phyloP scores from a whole-genome alignment of 2,888 invertebrate species.

The Drosophila lutescens region DNA sequence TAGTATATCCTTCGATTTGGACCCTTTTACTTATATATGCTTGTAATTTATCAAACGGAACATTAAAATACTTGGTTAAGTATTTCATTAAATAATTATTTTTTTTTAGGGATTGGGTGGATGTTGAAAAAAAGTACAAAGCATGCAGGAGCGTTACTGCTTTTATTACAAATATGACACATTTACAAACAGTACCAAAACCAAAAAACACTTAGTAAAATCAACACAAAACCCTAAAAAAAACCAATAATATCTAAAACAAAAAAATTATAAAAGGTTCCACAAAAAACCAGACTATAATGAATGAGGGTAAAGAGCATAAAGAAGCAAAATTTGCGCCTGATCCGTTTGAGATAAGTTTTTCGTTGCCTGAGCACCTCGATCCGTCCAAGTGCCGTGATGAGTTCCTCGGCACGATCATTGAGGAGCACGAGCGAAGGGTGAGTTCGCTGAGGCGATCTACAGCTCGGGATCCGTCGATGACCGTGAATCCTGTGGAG shows the following conservation, averaged over 20 bases:
- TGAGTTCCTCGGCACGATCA: slow-evolving; percentile 1
- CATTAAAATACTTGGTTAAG: background rate
- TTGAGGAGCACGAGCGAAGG: background rate
- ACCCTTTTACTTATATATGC: background rate
- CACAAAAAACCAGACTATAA: background rate
- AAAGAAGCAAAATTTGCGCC: background rate
- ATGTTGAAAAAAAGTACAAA: background rate
- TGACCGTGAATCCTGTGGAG: too few species aligned
- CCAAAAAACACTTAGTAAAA: background rate
- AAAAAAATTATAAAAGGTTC: background rate
- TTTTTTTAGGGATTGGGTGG: too few species aligned
- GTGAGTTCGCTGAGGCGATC: background rate
- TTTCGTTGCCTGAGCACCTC: slow-evolving; percentile 17
- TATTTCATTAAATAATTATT: too few species aligned
- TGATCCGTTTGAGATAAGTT: background rate
- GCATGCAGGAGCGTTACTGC: background rate
- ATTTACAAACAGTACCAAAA: background rate
- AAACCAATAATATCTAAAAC: background rate
- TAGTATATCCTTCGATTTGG: background rate
- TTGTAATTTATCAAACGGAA: slow-evolving; percentile 1
- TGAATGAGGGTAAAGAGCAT: background rate
- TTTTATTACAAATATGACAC: background rate
- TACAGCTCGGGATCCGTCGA: too few species aligned
- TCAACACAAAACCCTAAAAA: background rate
- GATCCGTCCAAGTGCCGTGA: slow-evolving; percentile 22